Evolutionary conservation across 2,113 vertebrate genomes (phyloP).

Genomic region (Panurus biarmicus): DNA sequence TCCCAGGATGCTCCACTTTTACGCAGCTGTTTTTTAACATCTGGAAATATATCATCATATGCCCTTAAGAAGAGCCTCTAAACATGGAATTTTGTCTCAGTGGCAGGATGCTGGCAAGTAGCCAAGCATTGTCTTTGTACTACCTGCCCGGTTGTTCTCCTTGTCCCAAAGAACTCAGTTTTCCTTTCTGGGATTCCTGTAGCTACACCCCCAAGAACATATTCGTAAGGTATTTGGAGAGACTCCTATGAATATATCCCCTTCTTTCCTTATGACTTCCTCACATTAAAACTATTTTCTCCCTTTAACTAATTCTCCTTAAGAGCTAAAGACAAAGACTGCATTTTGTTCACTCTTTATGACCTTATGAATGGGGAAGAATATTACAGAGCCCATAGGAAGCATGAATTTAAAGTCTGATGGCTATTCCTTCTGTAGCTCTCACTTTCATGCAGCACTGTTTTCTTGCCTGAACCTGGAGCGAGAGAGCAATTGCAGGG

Average conservation of each 20-base stretch:
- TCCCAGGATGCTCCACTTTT: neutral
- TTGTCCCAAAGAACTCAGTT: neutral
- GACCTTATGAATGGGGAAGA: neutral
- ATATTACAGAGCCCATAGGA: neutral
- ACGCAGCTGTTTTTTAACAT: neutral
- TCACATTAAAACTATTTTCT: neutral
- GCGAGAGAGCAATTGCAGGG: constrained; percentile 10
- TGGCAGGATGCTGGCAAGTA: neutral
- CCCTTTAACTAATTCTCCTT: neutral
- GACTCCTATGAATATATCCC: neutral
- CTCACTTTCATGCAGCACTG: neutral
- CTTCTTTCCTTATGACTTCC: neutral
- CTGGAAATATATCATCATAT: neutral
- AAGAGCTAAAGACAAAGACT: neutral
- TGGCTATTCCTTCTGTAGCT: neutral
- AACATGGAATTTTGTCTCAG: neutral
- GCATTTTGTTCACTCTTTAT: neutral
- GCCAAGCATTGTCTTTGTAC: neutral
- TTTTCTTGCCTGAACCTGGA: constrained; percentile 24
- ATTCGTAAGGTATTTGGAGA: neutral
- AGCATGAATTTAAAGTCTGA: neutral
- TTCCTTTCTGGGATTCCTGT: neutral
- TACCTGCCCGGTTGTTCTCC: neutral
- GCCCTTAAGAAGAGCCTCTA: neutral
- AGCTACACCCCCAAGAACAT: neutral